phyloP scores from a whole-genome alignment of 1,140 invertebrate genomes.

The Zaprionus vittiger region DNA sequence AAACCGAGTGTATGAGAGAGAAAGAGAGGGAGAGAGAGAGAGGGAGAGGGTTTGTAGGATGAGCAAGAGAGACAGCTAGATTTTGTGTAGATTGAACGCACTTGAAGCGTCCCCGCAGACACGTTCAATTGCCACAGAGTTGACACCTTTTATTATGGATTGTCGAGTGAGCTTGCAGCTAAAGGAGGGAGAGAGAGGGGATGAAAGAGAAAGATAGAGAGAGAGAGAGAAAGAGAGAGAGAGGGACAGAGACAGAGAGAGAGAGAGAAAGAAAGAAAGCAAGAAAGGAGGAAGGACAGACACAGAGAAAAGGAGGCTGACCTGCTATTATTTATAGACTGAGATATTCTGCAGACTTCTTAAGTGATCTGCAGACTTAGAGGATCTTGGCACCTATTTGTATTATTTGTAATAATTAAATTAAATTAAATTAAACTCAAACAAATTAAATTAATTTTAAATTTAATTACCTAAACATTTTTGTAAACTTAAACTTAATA shows the following conservation, averaged over 20 bases:
- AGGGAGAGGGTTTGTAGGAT: neutral
- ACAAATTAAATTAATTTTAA: too few relatives aligned
- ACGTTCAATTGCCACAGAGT: constrained; percentile 15
- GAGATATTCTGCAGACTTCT: too few relatives aligned
- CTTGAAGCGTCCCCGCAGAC: constrained; percentile 1
- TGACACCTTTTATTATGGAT: constrained; percentile 29
- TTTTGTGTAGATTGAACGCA: neutral
- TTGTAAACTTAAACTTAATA: too few relatives aligned
- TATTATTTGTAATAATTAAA: too few relatives aligned
- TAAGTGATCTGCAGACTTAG: too few relatives aligned
- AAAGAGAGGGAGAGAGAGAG: neutral
- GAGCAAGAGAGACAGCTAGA: neutral
- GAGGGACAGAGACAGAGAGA: too few relatives aligned
- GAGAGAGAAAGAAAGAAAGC: neutral
- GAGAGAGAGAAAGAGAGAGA: neutral
- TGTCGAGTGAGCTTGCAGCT: neutral
- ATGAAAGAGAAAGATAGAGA: too few relatives aligned
- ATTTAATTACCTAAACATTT: too few relatives aligned
- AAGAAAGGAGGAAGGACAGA: neutral
- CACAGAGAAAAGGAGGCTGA: too few relatives aligned
- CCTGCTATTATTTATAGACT: too few relatives aligned
- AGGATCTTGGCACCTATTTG: too few relatives aligned
- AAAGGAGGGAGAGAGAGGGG: neutral
- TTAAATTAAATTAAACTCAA: too few relatives aligned
- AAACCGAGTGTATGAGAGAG: neutral